A percentile compares a stretch with the other conserved stretches of the same genome.
Conservation (phyloP, 2,888 invertebrate species). For the Linnaemya tessellans region DNA sequence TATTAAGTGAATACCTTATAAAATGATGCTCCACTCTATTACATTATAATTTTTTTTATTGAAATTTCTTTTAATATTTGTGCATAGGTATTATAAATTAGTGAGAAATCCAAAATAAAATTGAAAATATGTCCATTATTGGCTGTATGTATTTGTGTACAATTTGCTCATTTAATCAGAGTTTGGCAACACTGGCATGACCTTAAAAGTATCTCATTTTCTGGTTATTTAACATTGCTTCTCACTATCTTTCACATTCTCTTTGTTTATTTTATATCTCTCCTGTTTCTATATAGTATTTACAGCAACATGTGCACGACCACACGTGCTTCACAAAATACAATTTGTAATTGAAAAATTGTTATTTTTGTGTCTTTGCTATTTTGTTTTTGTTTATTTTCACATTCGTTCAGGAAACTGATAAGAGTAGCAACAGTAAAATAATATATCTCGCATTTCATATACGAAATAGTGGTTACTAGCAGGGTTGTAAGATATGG, state of each 20-base stretch:
- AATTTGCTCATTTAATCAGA: not conserved
- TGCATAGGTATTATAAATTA: too few species aligned
- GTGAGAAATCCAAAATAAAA: too few species aligned
- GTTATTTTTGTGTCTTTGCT: constrained; percentile 36
- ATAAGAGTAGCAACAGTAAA: constrained; percentile 39
- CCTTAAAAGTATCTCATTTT: constrained; percentile 38
- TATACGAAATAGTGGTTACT: not conserved
- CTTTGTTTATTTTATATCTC: constrained; percentile 33
- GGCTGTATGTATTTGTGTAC: too few species aligned
- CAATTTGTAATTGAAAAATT: constrained; percentile 55
- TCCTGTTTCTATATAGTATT: constrained; percentile 50
- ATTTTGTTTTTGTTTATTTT: constrained; percentile 43
- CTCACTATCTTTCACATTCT: constrained; percentile 25
- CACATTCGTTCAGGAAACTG: constrained; percentile 39
- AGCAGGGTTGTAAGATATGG: not conserved
- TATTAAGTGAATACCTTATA: too few species aligned
- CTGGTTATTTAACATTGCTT: constrained; percentile 28
- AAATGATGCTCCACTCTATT: too few species aligned
- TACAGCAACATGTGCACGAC: constrained; percentile 77
- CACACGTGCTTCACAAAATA: constrained; percentile 76
- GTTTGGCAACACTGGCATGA: constrained; percentile 26
- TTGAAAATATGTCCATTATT: too few species aligned
- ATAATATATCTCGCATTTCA: constrained; percentile 5
- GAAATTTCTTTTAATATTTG: too few species aligned
- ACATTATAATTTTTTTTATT: too few species aligned